A percentile compares a stretch with the other conserved stretches of the same genome.
These are phyloP conservation scores for Dinomys branickii DNA, from an alignment of 2,113 vertebrate genomes.

Conservation along the genomic window DNA sequence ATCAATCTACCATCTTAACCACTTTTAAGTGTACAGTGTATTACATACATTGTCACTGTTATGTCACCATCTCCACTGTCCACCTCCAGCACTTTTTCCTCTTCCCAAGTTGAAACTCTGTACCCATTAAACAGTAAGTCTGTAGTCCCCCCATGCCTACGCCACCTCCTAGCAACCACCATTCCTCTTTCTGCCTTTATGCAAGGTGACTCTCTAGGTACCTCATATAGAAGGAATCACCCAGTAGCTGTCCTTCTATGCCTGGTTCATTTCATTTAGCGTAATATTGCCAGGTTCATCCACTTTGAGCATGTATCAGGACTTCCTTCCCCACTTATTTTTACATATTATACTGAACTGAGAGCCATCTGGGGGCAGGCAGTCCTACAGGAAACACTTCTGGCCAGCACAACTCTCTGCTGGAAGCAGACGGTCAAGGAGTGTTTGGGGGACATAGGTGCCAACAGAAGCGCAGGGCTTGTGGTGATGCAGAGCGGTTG, in stretches of 20 bases:
- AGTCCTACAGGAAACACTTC: not conserved
- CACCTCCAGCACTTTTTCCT: not conserved
- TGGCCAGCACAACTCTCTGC: not conserved
- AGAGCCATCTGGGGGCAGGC: not conserved
- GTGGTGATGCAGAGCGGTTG: not conserved
- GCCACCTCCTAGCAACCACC: not conserved
- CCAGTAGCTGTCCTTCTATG: not conserved
- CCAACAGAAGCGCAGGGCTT: not conserved
- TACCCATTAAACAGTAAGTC: not conserved
- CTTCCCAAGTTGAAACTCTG: not conserved
- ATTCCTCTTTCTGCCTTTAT: not conserved
- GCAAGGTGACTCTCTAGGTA: not conserved
- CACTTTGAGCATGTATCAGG: not conserved
- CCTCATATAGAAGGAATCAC: not conserved
- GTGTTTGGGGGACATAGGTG: rapidly evolving
- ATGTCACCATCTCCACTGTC: not conserved
- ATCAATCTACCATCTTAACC: not conserved
- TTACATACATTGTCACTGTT: not conserved
- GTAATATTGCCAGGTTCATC: not conserved
- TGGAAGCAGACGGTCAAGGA: not conserved
- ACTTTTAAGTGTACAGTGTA: not conserved
- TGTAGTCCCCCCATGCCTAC: not conserved
- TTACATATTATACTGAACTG: not conserved
- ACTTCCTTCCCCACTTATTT: not conserved
- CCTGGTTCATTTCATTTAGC: not conserved